Evolutionary conservation across 2,888 invertebrate species (phyloP).

Genomic region (Cotesia congregata): DNA sequence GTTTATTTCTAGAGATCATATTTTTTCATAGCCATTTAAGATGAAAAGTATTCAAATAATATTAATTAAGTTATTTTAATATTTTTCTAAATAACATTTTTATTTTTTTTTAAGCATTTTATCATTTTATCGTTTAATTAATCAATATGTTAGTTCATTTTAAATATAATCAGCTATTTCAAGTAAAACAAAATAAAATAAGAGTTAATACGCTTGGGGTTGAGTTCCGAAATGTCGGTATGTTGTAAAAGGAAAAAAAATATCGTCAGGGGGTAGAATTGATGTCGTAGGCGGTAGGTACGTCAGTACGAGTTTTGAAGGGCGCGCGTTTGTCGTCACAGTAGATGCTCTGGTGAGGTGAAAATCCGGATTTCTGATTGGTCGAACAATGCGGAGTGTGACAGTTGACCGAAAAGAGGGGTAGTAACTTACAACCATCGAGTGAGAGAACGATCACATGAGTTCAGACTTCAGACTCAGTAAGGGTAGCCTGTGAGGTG

Average conservation of each 20-base stretch:
- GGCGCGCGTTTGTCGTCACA: constrained; percentile 26
- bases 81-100: not conserved
- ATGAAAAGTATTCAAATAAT: too few species aligned
- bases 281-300: constrained; percentile 19
- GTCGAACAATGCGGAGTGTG: not conserved
- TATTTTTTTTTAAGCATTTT: not conserved
- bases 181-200: not conserved
- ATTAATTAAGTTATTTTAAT: not conserved
- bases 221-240: not conserved
- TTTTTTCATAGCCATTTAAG: too few species aligned
- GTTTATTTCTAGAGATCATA: not conserved
- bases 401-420: not conserved
- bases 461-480: constrained; percentile 3
- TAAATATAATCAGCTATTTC: not conserved
- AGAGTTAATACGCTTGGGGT: not conserved
- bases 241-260: not conserved
- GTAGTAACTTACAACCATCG: constrained; percentile 12
- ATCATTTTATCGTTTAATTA: not conserved
- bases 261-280: constrained; percentile 12
- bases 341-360: constrained; percentile 8
- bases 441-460: constrained; percentile 4
- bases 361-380: not conserved
- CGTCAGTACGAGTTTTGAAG: constrained; percentile 28
- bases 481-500: not conserved
- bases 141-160: not conserved